Base-by-base conservation (phyloP, 2,888 invertebrate species). In the Agapostemon virescens region DNA sequence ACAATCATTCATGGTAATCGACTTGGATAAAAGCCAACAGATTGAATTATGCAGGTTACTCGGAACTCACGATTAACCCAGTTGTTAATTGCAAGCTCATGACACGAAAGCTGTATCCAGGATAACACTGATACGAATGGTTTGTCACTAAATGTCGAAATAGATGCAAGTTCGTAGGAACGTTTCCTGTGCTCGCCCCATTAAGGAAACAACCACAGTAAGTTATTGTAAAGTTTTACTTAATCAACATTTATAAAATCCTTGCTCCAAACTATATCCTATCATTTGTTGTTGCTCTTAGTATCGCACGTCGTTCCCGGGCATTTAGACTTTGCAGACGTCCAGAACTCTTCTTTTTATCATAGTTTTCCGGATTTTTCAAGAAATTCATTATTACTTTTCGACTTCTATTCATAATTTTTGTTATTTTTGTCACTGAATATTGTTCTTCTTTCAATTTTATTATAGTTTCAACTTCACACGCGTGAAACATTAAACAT, bases 11-110 rank as follows among this genome's bases (percentile, higher is more conserved):
- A 45, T 68, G 78, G 42, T 77, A 77, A 79, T 63, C 71, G 71
- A 68, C n/a, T 77, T 79, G 78, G 79, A 78, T 30, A 26, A 63
- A 52, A 63, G 79, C 71, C 79, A 79, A 68, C 52, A n/a, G 61
- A 63, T 68, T 38, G 63, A 72, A 71, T 72, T 52, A 77, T 71
- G 36, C 77, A 70, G 15, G 49, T 33, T 71, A 52, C 42, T n/a
- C 2, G n/a, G 33, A 26, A 74, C n/a, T 49, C 69, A 30, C 40
- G 69, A 70, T 74, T 66, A 70, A 78, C 69, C 75, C 61, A 74
- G 42, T 74, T 78, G 66, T 69, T 75, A 75, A 78, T 78, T 75
- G 36, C 58, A 40, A 30, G 38, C 23, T 66, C 66, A 45, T 66
- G 66, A 49, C 23, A 15, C 45, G 26, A 15, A 49, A 63, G 17